Conservation (phyloP, 2,113 vertebrate species). For the Herpailurus yagouaroundi region DNA sequence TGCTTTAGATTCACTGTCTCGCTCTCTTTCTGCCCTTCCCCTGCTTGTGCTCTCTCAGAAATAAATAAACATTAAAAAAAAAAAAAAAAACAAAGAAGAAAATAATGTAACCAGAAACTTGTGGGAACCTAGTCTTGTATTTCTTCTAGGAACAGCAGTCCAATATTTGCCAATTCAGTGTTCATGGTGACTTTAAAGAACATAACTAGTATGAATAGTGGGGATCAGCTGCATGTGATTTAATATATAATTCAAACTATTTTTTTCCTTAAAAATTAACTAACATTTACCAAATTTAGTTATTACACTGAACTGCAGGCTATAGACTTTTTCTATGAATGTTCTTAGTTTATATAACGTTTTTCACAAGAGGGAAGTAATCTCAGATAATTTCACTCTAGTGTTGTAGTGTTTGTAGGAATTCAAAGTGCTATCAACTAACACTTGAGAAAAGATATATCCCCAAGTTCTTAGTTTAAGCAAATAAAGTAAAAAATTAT, state of each 20-base stretch:
- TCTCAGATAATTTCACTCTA: not conserved
- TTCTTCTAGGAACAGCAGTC: not conserved
- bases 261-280: constrained; percentile 60
- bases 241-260: constrained; percentile 21
- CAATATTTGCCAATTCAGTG: not conserved
- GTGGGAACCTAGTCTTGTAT: not conserved
- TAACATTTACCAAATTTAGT: constrained; percentile 15
- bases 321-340: constrained; percentile 11
- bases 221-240: not conserved
- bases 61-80: too few relatives aligned
- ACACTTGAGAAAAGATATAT: not conserved
- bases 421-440: constrained; percentile 54
- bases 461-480: constrained; percentile 23
- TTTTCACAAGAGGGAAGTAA: constrained; percentile 46
- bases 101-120: not conserved
- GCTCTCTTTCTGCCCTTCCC: too few relatives aligned
- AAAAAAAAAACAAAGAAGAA: not conserved
- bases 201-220: not conserved
- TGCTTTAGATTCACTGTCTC: too few relatives aligned
- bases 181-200: not conserved
- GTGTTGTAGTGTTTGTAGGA: constrained; percentile 19
- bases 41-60: too few relatives aligned
- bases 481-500: constrained; percentile 58
- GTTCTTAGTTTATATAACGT: not conserved
- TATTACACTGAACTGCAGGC: constrained; percentile 25